These are phyloP conservation scores for Dicrostonyx torquatus DNA, from an alignment of 2,797 vertebrate species.

Conservation along the genomic window DNA sequence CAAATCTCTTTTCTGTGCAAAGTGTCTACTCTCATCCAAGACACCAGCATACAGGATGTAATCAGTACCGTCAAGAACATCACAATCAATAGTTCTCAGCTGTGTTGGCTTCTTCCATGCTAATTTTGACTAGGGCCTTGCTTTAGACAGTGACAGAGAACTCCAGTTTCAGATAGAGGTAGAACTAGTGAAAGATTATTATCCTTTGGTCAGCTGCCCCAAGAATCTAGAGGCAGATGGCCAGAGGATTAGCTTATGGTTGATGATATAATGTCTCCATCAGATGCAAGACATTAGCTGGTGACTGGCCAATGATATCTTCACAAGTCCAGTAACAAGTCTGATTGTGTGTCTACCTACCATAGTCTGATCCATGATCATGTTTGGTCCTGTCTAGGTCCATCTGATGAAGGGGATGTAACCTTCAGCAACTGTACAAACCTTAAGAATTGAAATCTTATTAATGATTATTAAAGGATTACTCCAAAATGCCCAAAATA, in stretches of 20 bases:
- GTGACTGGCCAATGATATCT: background rate
- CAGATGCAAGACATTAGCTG: background rate
- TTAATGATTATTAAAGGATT: background rate
- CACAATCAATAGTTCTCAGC: background rate
- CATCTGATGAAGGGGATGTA: background rate
- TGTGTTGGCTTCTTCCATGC: background rate
- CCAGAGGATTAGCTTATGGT: background rate
- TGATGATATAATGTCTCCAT: background rate
- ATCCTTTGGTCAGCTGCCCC: background rate
- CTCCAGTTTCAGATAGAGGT: background rate
- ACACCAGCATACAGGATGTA: background rate
- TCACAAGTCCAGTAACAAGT: background rate
- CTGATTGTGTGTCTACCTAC: background rate
- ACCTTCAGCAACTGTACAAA: background rate
- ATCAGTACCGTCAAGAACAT: background rate
- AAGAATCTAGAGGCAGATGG: background rate
- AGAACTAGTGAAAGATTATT: background rate
- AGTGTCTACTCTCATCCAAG: background rate
- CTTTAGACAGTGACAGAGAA: background rate
- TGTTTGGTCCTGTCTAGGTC: background rate
- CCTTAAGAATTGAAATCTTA: background rate
- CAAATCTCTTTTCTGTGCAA: background rate
- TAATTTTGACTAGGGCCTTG: background rate
- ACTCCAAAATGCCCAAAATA: background rate
- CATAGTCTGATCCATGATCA: background rate